These are phyloP conservation scores for Protonemura montana DNA, from an alignment of 2,888 invertebrate species.

Conservation along the genomic window DNA sequence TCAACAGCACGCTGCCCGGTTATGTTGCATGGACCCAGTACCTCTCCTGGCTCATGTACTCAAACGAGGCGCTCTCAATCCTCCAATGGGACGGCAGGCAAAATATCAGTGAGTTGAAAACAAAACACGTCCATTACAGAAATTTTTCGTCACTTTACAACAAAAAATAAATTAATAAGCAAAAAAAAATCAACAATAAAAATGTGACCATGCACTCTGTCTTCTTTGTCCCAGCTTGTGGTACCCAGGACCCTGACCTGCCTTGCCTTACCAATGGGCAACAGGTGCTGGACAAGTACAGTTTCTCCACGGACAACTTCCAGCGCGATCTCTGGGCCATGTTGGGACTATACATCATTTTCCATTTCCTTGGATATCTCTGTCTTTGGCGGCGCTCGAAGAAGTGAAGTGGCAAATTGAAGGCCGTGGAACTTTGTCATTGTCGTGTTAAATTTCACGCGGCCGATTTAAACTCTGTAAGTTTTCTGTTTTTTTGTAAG, in stretches of 20 bases:
- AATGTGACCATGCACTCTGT: background rate
- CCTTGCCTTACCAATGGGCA: slow-evolving; percentile 78
- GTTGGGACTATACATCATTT: slow-evolving; percentile 68
- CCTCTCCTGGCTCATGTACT: slow-evolving; percentile 86
- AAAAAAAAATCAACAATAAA: too few species aligned
- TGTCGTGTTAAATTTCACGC: too few species aligned
- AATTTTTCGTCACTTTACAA: background rate
- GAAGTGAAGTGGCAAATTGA: too few species aligned
- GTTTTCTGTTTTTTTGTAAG: too few species aligned
- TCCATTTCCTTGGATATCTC: slow-evolving; percentile 75
- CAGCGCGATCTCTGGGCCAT: slow-evolving; percentile 73
- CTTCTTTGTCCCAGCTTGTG: slow-evolving; percentile 64
- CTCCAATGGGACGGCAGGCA: slow-evolving; percentile 80
- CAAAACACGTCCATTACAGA: background rate
- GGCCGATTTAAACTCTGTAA: too few species aligned
- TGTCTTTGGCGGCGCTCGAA: slow-evolving; percentile 68
- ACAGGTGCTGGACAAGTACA: slow-evolving; percentile 76
- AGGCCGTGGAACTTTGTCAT: too few species aligned
- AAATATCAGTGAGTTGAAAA: slow-evolving; percentile 71
- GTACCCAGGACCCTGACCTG: slow-evolving; percentile 64
- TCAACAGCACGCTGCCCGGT: slow-evolving; percentile 73
- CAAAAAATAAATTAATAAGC: background rate
- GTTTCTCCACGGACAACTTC: slow-evolving; percentile 71
- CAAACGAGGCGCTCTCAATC: slow-evolving; percentile 83
- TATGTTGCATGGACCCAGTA: slow-evolving; percentile 80